Evolutionary conservation across 2,888 invertebrate species (phyloP), one percentile per base, ranked within the genome.

Genomic region (Pheosia gnoma): DNA sequence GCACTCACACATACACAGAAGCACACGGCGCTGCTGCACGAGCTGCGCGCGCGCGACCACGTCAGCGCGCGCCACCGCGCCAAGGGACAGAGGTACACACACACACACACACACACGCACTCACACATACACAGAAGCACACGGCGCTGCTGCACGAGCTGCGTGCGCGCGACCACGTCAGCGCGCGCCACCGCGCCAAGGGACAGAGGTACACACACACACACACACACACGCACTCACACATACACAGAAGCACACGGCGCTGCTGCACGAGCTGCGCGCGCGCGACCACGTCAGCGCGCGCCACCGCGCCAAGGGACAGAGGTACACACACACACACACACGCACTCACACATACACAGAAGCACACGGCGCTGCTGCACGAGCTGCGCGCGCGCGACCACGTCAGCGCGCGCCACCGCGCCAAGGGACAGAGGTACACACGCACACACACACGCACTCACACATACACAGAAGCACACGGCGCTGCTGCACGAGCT

Each of bases 211-310:
- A 94, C 25, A 25, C 25, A 25, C 25, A 2, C 25, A 25, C 25
- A 25, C 25, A 25, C 25, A 25, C 25, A 25, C 25, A 25, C 25
- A 2, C 25, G 2, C 25, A 25, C 25, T 1, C 25, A 25, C 2
- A 25, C 25, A 25, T 25, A 25, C 25, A 25, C 25, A 25, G 25
- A 25, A 25, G 2, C 25, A 25, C 25, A 25, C 25, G 78, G 97
- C 96, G 0, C 85, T 97, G 3, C 94, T 96, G 75, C 98, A 98
- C 84, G 99, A 99, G 92, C 96, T 99, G 90, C 96, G 97, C 75
- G 96, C 96, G 0, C 84, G 97, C 11, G 93, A 93, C 58, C 87
- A 88, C 5, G 90, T 93, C 7, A 83, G 90, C 3, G 88, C 88
- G 68, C 67, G 92, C 0, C 94, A 93, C 68, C 63, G 89, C 10